phyloP scores from a whole-genome alignment of 2,888 invertebrate species.

The Meganola albula region DNA sequence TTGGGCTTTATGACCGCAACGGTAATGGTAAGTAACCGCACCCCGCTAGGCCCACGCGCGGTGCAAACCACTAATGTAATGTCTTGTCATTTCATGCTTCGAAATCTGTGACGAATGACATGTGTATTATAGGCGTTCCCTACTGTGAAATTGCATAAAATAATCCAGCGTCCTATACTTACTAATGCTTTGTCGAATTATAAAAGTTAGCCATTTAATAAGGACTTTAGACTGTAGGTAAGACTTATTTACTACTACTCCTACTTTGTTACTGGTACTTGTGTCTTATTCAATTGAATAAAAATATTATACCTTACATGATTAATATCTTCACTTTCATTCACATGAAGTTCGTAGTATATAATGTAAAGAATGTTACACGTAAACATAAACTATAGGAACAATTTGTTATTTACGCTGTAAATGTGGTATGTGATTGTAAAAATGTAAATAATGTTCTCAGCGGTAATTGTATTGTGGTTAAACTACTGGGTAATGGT shows the following conservation, averaged over 20 bases:
- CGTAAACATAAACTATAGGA: neutral
- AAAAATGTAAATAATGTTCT: slow-evolving; percentile 17
- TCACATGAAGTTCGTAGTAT: too few relatives aligned
- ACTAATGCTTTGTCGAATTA: too few relatives aligned
- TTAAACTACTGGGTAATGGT: slow-evolving; percentile 36
- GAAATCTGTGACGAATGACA: slow-evolving; percentile 59
- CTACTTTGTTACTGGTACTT: too few relatives aligned
- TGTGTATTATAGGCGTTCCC: slow-evolving; percentile 37
- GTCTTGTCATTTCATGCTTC: slow-evolving; percentile 54
- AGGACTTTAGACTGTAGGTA: too few relatives aligned
- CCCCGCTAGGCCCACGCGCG: slow-evolving; percentile 48
- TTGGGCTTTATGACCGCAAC: slow-evolving; percentile 34
- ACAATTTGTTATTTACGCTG: neutral
- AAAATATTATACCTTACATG: too few relatives aligned
- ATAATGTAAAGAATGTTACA: neutral
- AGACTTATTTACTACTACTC: too few relatives aligned
- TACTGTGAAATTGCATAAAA: too few relatives aligned
- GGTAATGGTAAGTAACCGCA: slow-evolving; percentile 55
- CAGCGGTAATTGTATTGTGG: slow-evolving; percentile 35
- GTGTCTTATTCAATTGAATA: too few relatives aligned
- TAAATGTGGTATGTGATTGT: neutral
- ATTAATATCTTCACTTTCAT: too few relatives aligned
- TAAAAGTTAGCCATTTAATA: too few relatives aligned
- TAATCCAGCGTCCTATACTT: too few relatives aligned
- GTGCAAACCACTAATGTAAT: slow-evolving; percentile 53